Evolutionary conservation across 2,797 vertebrate species (phyloP), one percentile per base, ranked within the genome.

Genomic region (Darevskia mixta): DNA sequence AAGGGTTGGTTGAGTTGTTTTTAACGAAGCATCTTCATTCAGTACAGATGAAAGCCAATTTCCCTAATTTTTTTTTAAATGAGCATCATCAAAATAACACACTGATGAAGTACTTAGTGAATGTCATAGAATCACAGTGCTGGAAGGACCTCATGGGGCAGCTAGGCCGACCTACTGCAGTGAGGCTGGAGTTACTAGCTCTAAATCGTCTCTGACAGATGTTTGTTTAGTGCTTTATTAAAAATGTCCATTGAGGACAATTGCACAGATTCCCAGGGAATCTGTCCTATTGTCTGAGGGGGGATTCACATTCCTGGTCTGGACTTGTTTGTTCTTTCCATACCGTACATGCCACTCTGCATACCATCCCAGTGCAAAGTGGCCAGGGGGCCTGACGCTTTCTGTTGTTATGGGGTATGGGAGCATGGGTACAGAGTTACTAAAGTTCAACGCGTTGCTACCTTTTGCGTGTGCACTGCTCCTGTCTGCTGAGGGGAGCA

Each of bases 151-250:
- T 80, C 58, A 85, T 72, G 58, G 25, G 69, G 17, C 20, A 75
- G 20, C 35, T 86, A 8, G 3, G 66, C n/a, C 9, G 35, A 49
- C 3, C n/a, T 73, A 32, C 29, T 87, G 71, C 29, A 66, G 78
- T 80, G n/a, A 85, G 32, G n/a, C 17, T 80, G 67, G 55, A 79
- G 8, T 80, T 75, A 38, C 13, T 8, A 84, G 66, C 41, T 18
- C 69, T 64, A 79, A 29, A 61, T 79, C 20, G 29, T 43, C 29
- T 85, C 11, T 55, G 61, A 85, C 55, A 64, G 43, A 67, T 85
- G 58, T n/a, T 85, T 85, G 67, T 75, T 85, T 81, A 80, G 55
- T 80, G 38, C 29, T 79, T 78, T 75, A 80, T 80, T 80, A 64
- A 80, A 81, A 35, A 66, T 80, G 35, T 35, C 67, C 17, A 38